Evolutionary conservation across 2,797 vertebrate species (phyloP), one percentile per base, ranked within the genome.

Genomic region (Micrastur ruficollis): DNA sequence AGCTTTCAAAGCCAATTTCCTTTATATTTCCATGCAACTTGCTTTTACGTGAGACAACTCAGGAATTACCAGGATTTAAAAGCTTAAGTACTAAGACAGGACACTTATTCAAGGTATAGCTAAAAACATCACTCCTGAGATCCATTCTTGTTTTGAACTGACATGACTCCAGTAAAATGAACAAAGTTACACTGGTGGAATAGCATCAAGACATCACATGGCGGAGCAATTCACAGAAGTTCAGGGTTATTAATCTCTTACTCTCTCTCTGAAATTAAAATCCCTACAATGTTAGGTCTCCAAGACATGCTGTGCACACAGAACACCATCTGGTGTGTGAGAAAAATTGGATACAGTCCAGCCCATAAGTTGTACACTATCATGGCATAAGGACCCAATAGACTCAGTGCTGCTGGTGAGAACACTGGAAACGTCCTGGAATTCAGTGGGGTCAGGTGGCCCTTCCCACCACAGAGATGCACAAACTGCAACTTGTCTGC

Each of bases 301-400:
- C 9, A 34, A 84, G 29, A 42, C 9, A 23, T 3, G 6, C 11
- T 49, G 11, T 10, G 5, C 18, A 19, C 36, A 75, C 12, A 75
- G 44, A 74, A 25, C 1, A 4, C n/a, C 8, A 44, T 25, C 29
- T 40, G 46, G 11, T 15, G 11, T 8, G 6, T 1, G 1, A 79
- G 15, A 26, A 74, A 55, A 40, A 5, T 0, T 3, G 31, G 3
- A 36, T 29, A 34, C 10, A 50, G 26, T 9, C 58, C 34, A 80
- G 23, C 4, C 53, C 1, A 0, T n/a, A 16, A 53, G 58, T 10
- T 21, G 32, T 15, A 17, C 23, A 1, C 16, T 11, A 38, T 29
- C 7, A 17, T 0, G 10, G 31, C 21, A 11, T 25, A 47, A 67
- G 40, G 62, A 75, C 70, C 62, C 0, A 2, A 12, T 12, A 20